These are phyloP conservation scores for Tipula confusa DNA, from an alignment of 2,888 invertebrate species.

Conservation along the genomic window DNA sequence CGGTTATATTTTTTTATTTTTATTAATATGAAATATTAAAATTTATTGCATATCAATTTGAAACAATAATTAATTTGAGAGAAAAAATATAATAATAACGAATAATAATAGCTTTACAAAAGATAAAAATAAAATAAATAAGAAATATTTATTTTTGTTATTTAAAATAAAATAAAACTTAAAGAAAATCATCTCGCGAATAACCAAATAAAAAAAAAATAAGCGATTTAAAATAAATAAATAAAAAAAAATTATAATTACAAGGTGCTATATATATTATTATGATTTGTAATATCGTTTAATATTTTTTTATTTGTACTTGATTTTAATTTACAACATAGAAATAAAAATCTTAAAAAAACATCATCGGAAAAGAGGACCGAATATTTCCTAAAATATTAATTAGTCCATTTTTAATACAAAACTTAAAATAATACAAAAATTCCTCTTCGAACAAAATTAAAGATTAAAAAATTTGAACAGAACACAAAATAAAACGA, in stretches of 20 bases:
- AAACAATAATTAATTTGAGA: constrained; percentile 31
- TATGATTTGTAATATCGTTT: constrained; percentile 14
- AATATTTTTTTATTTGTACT: background rate
- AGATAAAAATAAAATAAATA: background rate
- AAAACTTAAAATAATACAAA: background rate
- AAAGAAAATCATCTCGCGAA: constrained; percentile 7
- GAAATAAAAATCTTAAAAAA: background rate
- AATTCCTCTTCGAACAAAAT: background rate
- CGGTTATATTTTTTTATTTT: background rate
- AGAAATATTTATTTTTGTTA: constrained; percentile 27
- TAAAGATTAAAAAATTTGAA: background rate
- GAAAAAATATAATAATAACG: background rate
- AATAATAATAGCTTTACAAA: constrained; percentile 29
- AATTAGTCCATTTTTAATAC: background rate
- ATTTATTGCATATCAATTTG: constrained; percentile 34
- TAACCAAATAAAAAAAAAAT: background rate
- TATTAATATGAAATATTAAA: constrained; percentile 3
- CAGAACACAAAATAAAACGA: constrained; percentile 21
- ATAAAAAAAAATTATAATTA: constrained; percentile 25
- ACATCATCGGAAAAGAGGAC: background rate
- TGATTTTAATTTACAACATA: constrained; percentile 3
- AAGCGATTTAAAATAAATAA: background rate
- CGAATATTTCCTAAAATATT: background rate
- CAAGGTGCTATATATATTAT: constrained; percentile 15
- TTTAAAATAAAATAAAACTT: background rate